A percentile compares a stretch with the other conserved stretches of the same genome.
These are phyloP conservation scores for Trissolcus brochymenae DNA, from an alignment of 2,888 invertebrate genomes.

Conservation along the genomic window DNA sequence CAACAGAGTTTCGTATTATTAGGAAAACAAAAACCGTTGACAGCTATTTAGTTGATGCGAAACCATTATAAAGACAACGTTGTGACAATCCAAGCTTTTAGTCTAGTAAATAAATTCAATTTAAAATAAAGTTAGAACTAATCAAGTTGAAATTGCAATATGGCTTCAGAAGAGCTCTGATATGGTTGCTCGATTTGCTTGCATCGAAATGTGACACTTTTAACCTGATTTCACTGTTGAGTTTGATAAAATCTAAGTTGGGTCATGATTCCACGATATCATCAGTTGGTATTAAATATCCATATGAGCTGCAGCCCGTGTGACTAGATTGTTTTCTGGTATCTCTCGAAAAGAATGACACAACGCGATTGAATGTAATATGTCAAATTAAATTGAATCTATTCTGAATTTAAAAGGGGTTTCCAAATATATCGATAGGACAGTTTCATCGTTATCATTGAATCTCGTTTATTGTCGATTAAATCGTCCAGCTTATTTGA, in stretches of 20 bases:
- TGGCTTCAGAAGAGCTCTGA: constrained; percentile 49
- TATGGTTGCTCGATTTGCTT: constrained; percentile 52
- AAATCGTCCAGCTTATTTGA: no score
- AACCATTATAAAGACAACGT: constrained; percentile 8
- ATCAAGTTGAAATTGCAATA: constrained; percentile 38
- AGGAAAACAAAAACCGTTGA: constrained; percentile 1
- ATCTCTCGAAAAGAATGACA: constrained; percentile 17
- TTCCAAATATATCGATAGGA: neutral
- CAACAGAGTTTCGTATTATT: constrained; percentile 6
- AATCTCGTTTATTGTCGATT: no score
- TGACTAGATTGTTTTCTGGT: neutral
- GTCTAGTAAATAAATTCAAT: constrained; percentile 27
- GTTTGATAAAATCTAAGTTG: constrained; percentile 43
- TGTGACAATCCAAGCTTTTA: constrained; percentile 5
- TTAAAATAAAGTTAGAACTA: constrained; percentile 31
- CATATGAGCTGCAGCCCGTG: constrained; percentile 14
- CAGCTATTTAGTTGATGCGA: neutral
- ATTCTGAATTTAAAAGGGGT: neutral
- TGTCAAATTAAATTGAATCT: constrained; percentile 3
- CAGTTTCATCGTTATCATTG: no score
- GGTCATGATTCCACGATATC: constrained; percentile 53
- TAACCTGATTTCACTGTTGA: constrained; percentile 47
- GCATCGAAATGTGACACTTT: constrained; percentile 49
- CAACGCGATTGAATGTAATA: constrained; percentile 40
- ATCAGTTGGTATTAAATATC: constrained; percentile 44